Evolutionary conservation across 2,113 vertebrate genomes (phyloP).

Genomic region (Calypte anna): DNA sequence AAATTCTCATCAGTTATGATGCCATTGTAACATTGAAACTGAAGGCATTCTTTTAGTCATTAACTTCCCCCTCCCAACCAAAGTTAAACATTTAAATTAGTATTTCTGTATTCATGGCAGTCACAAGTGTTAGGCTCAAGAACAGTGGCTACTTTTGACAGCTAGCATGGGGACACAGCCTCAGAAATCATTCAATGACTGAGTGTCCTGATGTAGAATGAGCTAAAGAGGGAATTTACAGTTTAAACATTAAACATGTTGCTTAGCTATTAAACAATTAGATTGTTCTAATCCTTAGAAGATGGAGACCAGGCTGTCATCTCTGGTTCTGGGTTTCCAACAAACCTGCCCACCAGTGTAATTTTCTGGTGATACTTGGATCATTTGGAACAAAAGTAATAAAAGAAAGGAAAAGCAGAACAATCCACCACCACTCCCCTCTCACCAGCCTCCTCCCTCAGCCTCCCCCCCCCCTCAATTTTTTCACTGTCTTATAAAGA

Average conservation of each 20-base stretch:
- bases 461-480: background rate
- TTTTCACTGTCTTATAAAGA: background rate
- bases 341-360: background rate
- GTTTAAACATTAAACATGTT: conserved; percentile 65
- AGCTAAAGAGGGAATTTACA: conserved; percentile 60
- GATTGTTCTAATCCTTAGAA: conserved; percentile 2
- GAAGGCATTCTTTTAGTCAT: conserved; percentile 31
- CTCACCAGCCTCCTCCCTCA: too few relatives aligned
- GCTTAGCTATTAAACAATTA: conserved; percentile 65
- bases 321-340: background rate
- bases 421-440: background rate
- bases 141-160: conserved; percentile 56
- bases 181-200: conserved; percentile 37
- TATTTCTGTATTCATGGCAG: conserved; percentile 49
- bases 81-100: conserved; percentile 59
- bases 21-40: background rate
- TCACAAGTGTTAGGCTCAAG: conserved; percentile 4
- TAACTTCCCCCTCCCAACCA: background rate
- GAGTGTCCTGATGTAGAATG: background rate
- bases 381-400: background rate
- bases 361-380: background rate
- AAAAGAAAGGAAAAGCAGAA: background rate
- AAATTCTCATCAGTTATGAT: background rate
- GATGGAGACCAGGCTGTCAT: background rate
- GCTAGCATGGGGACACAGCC: background rate